Evolutionary conservation across 2,113 vertebrate species (phyloP).

Genomic region (Tetrao urogallus): DNA sequence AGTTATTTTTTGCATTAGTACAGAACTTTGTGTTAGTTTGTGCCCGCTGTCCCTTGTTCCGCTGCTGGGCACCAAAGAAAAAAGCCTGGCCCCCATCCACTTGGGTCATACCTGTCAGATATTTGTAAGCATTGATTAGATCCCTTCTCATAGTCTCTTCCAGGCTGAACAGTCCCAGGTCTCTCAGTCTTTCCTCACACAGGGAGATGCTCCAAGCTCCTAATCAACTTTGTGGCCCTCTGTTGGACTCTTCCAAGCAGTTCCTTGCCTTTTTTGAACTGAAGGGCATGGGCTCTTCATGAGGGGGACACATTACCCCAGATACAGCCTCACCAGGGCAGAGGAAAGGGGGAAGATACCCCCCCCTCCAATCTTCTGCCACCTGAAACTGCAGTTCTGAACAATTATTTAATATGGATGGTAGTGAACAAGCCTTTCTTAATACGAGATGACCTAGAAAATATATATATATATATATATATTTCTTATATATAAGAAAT

Average conservation of each 20-base stretch:
- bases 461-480: too few species aligned
- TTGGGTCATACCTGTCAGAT: not conserved
- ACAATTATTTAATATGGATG: not conserved
- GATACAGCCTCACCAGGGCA: not conserved
- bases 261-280: not conserved
- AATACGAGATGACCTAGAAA: not conserved
- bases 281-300: too few species aligned
- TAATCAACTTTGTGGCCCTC: not conserved
- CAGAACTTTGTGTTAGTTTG: not conserved
- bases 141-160: too few species aligned
- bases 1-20: not conserved
- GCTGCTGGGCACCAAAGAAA: not conserved
- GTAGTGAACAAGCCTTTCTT: not conserved
- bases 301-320: not conserved
- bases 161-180: too few species aligned
- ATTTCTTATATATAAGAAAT: not conserved
- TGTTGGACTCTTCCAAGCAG: not conserved
- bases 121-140: not conserved
- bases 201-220: not conserved
- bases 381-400: not conserved
- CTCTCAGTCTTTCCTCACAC: too few species aligned
- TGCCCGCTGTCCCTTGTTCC: not conserved
- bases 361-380: not conserved
- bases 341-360: not conserved
- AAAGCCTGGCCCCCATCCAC: not conserved